A percentile compares a stretch with the other conserved stretches of the same genome.
Evolutionary conservation across 2,797 vertebrate species (phyloP).

Genomic region (Pelodytes ibericus): DNA sequence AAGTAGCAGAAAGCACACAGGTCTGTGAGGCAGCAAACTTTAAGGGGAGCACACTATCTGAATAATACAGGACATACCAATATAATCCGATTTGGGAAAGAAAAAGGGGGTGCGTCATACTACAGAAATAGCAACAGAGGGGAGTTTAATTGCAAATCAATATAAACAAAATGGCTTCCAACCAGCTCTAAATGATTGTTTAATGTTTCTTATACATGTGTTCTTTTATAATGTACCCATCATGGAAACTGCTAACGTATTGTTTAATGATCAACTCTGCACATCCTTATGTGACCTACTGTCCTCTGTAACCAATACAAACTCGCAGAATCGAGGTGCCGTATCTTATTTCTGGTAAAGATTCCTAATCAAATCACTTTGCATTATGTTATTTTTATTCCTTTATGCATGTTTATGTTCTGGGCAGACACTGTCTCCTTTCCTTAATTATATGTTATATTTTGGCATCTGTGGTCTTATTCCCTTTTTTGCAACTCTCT

Average conservation of each 20-base stretch:
- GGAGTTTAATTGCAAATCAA: too few relatives aligned
- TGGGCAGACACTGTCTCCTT: conserved; percentile 1
- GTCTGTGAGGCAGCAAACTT: too few relatives aligned
- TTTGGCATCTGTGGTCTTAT: neutral
- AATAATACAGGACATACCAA: too few relatives aligned
- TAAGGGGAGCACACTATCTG: too few relatives aligned
- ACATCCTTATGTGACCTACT: conserved; percentile 23
- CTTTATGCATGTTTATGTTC: neutral
- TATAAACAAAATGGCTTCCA: too few relatives aligned
- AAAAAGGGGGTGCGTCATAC: too few relatives aligned
- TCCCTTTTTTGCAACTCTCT: neutral
- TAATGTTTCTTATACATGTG: too few relatives aligned
- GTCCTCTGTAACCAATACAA: neutral
- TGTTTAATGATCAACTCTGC: neutral
- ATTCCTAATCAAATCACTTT: neutral
- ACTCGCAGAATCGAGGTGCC: neutral
- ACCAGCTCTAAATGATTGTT: too few relatives aligned
- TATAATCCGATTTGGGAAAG: too few relatives aligned
- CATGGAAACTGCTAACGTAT: neutral
- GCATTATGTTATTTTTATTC: neutral
- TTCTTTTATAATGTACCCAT: neutral
- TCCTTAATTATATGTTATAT: neutral
- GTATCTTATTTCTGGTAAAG: neutral
- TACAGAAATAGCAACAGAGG: too few relatives aligned
- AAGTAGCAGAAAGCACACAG: too few relatives aligned